A percentile compares a stretch with the other conserved stretches of the same genome.
Conservation (phyloP, 2,888 invertebrate species). For the Liodrosophila aerea region DNA sequence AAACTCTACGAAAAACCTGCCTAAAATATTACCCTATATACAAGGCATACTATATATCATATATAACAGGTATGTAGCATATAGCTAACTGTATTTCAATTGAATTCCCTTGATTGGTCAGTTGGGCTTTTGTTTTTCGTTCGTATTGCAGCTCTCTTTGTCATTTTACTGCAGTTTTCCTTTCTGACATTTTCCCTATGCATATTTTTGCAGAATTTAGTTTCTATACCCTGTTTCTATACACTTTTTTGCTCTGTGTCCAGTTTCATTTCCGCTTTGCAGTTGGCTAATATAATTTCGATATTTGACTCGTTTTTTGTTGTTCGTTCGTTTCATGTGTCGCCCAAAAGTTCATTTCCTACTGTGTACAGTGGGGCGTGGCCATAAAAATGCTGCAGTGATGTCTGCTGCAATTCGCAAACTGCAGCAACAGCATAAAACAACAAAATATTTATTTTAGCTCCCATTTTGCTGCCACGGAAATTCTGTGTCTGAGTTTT, state of each 20-base stretch:
- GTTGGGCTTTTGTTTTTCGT: slow-evolving; percentile 17
- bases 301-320: slow-evolving; percentile 40
- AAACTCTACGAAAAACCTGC: too few species aligned
- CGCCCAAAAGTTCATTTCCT: slow-evolving; percentile 64
- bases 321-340: slow-evolving; percentile 3
- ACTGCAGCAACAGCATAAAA: slow-evolving; percentile 60
- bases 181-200: too few species aligned
- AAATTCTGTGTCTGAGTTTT: slow-evolving; percentile 65
- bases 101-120: slow-evolving; percentile 19
- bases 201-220: not conserved
- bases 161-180: too few species aligned
- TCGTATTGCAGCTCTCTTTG: not conserved
- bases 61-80: too few species aligned
- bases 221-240: not conserved
- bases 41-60: too few species aligned
- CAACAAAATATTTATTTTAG: slow-evolving; percentile 36
- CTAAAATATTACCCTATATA: too few species aligned
- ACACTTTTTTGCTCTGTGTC: slow-evolving; percentile 17
- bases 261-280: slow-evolving; percentile 60
- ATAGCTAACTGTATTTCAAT: not conserved
- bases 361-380: slow-evolving; percentile 49
- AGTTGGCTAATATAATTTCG: slow-evolving; percentile 68
- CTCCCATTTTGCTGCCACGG: slow-evolving; percentile 30
- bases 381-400: slow-evolving; percentile 61
- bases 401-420: slow-evolving; percentile 38